Evolutionary conservation across 2,797 vertebrate genomes (phyloP).

Genomic region (Periparus ater): DNA sequence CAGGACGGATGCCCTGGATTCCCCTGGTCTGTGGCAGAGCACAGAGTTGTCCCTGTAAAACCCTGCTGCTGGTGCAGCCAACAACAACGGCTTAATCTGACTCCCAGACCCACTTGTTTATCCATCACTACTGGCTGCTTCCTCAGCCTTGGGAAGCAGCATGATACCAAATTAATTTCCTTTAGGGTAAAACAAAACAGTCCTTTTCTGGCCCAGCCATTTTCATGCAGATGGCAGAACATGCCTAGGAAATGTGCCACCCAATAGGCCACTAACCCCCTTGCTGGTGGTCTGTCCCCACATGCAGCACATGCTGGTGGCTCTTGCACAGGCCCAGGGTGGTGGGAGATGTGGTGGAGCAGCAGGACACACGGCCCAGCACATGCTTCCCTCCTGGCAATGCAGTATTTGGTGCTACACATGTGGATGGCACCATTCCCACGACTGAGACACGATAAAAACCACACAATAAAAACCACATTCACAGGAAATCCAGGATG

Average conservation of each 20-base stretch:
- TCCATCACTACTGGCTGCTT: background rate
- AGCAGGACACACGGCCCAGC: fast-evolving
- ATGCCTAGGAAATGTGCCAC: background rate
- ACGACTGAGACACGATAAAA: fast-evolving
- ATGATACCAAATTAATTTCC: background rate
- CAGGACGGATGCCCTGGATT: background rate
- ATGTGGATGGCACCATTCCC: background rate
- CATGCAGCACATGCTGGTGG: background rate
- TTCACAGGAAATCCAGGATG: background rate
- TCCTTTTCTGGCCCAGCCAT: background rate
- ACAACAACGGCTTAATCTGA: background rate
- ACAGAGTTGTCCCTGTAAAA: background rate
- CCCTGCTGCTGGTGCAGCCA: background rate
- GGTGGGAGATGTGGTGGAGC: background rate
- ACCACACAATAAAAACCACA: background rate
- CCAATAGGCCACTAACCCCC: background rate
- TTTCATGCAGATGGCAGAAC: background rate
- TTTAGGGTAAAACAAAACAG: background rate
- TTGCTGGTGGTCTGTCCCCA: background rate
- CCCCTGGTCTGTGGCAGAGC: background rate
- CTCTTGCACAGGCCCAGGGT: background rate
- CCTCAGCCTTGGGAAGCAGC: background rate
- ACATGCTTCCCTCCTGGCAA: background rate
- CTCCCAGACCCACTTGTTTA: background rate
- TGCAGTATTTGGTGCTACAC: fast-evolving